Evolutionary conservation across 64 coral and sea anemone species (phyloP), one percentile per base, ranked within the genome.

Genomic region (Anthopleura sola): DNA sequence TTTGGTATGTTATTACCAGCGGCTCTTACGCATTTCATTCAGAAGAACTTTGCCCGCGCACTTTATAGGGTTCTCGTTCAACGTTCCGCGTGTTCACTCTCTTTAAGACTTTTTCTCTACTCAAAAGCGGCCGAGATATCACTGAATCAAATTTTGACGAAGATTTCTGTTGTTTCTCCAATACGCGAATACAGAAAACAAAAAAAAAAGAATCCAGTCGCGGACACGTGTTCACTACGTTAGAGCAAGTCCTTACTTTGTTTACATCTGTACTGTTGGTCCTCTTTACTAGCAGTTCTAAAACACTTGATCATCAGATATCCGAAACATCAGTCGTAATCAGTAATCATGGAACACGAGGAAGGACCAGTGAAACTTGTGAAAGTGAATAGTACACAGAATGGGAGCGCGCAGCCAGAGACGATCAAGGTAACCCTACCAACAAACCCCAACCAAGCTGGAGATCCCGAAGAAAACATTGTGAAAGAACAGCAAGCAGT

Each of bases 401-500:
- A 62, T 62, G 58, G 58, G 6, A 62, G 58, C 58, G n/a, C 58
- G 6, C 21, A 71, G 66, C 66, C 66, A 71, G 20, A 34, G 5
- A 14, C 34, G 10, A 17, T 71, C 15, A 32, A 71, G 21, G 34
- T 79, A 13, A 79, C 76, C 44, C 31, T 79, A 48, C 76, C 15
- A n/a, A 20, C 76, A 24, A 79, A 44, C 76, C 36, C 76, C 1
- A 38, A 79, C 21, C 26, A 33, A 4, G 26, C 8, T 21, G 10
- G 24, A 48, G 38, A 79, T 29, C 34, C 76, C 7, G 76, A 79
- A 23, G 38, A 79, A 24, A 79, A 79, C 76, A 79, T 79, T 17
- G 76, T 79, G 38, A 44, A 7, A 7, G 39, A 79, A 11, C 76
- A 79, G 15, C 76, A 79, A 79, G 76, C 76, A 14, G 76, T 79